phyloP scores from a whole-genome alignment of 2,888 invertebrate genomes.

The Amiota communis region DNA sequence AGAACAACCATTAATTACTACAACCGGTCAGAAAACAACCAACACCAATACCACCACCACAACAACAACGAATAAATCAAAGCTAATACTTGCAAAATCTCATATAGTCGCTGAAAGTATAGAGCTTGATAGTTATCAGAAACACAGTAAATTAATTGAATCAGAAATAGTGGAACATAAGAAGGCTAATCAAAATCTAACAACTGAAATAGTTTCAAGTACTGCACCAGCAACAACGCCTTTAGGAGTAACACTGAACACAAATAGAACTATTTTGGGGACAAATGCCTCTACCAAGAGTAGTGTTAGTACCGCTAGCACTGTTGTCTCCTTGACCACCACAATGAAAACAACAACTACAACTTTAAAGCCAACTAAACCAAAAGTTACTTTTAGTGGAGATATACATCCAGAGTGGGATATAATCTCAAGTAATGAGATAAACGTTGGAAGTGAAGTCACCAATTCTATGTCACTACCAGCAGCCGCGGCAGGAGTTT shows the following conservation, averaged over 20 bases:
- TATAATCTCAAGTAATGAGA: neutral
- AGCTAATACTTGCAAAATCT: slow-evolving; percentile 19
- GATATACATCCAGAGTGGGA: slow-evolving; percentile 54
- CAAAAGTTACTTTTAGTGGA: slow-evolving; percentile 74
- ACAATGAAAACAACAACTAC: slow-evolving; percentile 62
- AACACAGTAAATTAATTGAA: no score
- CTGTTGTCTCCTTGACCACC: slow-evolving; percentile 40
- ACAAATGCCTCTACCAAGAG: slow-evolving; percentile 14
- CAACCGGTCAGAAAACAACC: neutral
- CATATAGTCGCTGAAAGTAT: slow-evolving; percentile 25
- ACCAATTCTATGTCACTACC: neutral
- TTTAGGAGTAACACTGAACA: slow-evolving; percentile 4
- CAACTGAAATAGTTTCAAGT: slow-evolving; percentile 33
- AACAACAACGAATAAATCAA: slow-evolving; percentile 34
- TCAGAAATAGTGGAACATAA: no score
- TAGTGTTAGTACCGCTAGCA: slow-evolving; percentile 21
- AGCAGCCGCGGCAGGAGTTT: neutral
- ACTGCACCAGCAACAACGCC: slow-evolving; percentile 11
- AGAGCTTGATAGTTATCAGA: no score
- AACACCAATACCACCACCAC: slow-evolving; percentile 21
- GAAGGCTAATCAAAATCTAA: neutral
- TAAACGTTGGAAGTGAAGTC: no score
- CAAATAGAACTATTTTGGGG: slow-evolving; percentile 9
- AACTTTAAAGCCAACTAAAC: slow-evolving; percentile 74
- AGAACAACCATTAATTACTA: neutral